Evolutionary conservation across 2,888 invertebrate species (phyloP).

Genomic region (Escarpia spicata): DNA sequence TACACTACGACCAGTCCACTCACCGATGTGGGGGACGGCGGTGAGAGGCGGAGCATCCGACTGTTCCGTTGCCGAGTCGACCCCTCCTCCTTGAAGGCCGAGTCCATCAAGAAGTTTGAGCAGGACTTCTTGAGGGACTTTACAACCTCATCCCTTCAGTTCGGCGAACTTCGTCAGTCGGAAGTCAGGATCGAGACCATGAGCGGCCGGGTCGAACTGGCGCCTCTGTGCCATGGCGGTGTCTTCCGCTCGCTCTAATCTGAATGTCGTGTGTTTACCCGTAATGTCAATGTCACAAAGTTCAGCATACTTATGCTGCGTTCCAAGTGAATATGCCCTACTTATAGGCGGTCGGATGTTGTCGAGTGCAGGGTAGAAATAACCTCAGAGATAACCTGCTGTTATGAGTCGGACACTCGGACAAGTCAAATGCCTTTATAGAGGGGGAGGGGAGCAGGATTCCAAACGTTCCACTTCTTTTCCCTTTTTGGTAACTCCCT

Average conservation of each 20-base stretch:
- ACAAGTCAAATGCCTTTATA: background rate
- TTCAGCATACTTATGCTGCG: background rate
- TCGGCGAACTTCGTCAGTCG: slow-evolving; percentile 90
- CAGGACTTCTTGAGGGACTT: slow-evolving; percentile 85
- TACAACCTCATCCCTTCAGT: slow-evolving; percentile 92
- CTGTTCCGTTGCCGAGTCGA: background rate
- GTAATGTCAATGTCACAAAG: background rate
- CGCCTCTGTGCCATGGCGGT: slow-evolving; percentile 13
- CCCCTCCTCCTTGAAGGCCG: background rate
- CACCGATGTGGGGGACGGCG: background rate
- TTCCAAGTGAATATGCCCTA: no score
- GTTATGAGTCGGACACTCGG: background rate
- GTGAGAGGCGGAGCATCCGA: background rate
- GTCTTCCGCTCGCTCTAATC: background rate
- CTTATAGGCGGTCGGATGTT: background rate
- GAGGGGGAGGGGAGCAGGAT: no score
- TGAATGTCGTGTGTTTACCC: background rate
- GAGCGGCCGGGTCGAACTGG: slow-evolving; percentile 78
- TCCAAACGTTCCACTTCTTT: no score
- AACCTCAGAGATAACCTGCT: background rate
- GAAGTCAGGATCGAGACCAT: slow-evolving; percentile 90
- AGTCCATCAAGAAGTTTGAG: slow-evolving; percentile 74
- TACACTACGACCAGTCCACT: background rate
- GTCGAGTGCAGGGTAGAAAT: background rate
- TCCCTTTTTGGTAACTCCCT: no score